Conservation (phyloP, 2,113 vertebrate species). For the Melanerpes aurifrons region DNA sequence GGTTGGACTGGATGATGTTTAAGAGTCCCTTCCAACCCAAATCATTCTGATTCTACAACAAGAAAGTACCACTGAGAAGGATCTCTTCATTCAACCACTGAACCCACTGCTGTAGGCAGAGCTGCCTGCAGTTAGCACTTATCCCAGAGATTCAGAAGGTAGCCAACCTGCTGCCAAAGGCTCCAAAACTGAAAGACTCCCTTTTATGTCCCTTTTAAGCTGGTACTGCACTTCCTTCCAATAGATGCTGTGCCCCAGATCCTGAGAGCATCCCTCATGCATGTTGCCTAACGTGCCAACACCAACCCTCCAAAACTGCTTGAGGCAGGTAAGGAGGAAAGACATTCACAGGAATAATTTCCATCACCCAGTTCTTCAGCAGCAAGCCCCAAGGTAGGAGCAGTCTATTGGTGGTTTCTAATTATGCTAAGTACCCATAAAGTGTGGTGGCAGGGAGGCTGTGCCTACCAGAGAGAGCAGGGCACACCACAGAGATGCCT, state of each 20-base stretch:
- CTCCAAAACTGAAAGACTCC: neutral
- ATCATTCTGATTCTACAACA: neutral
- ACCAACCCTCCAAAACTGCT: neutral
- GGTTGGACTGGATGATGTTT: neutral
- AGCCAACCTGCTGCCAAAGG: neutral
- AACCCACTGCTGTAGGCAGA: neutral
- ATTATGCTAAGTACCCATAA: constrained; percentile 52
- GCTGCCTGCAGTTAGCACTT: neutral
- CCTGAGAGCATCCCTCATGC: neutral
- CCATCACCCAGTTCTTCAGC: constrained; percentile 21
- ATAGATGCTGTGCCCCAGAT: neutral
- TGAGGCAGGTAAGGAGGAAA: neutral
- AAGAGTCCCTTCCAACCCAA: neutral
- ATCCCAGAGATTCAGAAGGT: neutral
- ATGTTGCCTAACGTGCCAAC: rapidly evolving
- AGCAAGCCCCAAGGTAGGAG: constrained; percentile 47
- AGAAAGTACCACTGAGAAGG: neutral
- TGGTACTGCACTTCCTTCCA: neutral
- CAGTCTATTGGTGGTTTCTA: neutral
- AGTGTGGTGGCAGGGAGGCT: neutral
- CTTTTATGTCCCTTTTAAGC: neutral
- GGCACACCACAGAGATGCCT: neutral
- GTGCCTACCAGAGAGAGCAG: neutral
- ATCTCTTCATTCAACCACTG: neutral
- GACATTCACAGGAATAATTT: neutral